Evolutionary conservation across 2,888 invertebrate genomes (phyloP), one percentile per base, ranked within the genome.

Genomic region (Coleophora flavipennella): DNA sequence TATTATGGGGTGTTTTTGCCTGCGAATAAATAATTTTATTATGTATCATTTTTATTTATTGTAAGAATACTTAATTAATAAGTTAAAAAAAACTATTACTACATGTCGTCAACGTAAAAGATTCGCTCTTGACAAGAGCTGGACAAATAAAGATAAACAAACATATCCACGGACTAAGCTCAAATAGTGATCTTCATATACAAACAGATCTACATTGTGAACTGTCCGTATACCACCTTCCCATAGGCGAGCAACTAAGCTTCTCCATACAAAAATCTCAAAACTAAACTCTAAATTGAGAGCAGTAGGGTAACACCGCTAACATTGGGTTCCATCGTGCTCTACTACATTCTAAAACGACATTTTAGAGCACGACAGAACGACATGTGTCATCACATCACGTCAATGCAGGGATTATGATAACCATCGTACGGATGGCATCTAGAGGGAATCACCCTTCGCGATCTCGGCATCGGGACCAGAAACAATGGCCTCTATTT

Each of bases 301-400:
- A 31, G 8, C 33, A 55, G 58, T 67, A 62, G 62, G 57, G 63
- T 45, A 53, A 50, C 11, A 44, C 35, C 29, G 46, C 43, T 36
- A 37, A 55, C 45, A 31, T 41, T 33, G 51, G 39, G 40, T 41
- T 50, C 41, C 47, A 3, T n/a, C 4, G 50, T 43, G 47, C 44
- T 36, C 47, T 45, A 27, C 34, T 13, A 48, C 55, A 61, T 64
- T 67, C 77, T 68, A 70, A 71, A 76, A 62, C 62, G 65, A 75
- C 73, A 74, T 79, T 83, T 75, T 77, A 72, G 67, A 75, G 68
- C 75, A 69, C 76, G 73, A 73, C 66, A 59, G 58, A 73, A 72
- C 80, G 84, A 83, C 83, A 84, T 84, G 83, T 84, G 84, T 84
- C 84, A 79, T 84, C 84, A 84, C 84, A 84, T 84, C 76, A 80